A percentile compares a stretch with the other conserved stretches of the same genome.
Conservation (phyloP, 2,797 vertebrate species). For the Dicrostonyx torquatus region DNA sequence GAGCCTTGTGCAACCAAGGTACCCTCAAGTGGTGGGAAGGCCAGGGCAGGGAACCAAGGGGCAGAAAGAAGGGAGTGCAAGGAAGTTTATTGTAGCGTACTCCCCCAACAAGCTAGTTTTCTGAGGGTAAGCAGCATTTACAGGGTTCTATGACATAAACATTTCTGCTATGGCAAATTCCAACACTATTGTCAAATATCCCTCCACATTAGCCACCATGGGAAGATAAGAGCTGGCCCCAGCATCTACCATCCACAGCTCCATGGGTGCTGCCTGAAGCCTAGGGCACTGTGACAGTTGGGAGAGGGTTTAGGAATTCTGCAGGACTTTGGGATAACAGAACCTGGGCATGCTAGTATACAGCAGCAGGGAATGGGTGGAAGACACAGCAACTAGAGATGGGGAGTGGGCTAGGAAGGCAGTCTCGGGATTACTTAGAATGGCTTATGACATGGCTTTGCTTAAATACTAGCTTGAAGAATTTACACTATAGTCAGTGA, state of each 20-base stretch:
- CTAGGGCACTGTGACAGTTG: neutral
- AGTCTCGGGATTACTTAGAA: neutral
- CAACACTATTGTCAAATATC: neutral
- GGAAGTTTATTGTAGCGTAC: neutral
- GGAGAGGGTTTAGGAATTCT: neutral
- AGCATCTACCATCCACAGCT: neutral
- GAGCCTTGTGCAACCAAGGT: conserved; percentile 98
- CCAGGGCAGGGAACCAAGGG: neutral
- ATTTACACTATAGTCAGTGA: neutral
- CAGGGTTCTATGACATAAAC: neutral
- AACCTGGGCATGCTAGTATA: neutral
- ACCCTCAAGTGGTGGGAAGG: conserved; percentile 50
- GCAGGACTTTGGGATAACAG: neutral
- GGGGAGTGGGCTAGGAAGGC: neutral
- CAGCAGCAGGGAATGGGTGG: no score
- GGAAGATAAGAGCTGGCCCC: neutral
- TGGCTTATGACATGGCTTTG: neutral
- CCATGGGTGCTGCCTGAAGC: neutral
- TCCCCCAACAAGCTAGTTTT: neutral
- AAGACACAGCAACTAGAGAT: neutral
- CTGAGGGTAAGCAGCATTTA: neutral
- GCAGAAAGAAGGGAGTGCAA: neutral
- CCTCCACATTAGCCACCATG: neutral
- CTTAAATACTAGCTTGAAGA: neutral
- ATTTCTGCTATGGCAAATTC: neutral